Evolutionary conservation across 2,888 invertebrate species (phyloP), one percentile per base, ranked within the genome.

Genomic region (Zhuqinia jingwanae): DNA sequence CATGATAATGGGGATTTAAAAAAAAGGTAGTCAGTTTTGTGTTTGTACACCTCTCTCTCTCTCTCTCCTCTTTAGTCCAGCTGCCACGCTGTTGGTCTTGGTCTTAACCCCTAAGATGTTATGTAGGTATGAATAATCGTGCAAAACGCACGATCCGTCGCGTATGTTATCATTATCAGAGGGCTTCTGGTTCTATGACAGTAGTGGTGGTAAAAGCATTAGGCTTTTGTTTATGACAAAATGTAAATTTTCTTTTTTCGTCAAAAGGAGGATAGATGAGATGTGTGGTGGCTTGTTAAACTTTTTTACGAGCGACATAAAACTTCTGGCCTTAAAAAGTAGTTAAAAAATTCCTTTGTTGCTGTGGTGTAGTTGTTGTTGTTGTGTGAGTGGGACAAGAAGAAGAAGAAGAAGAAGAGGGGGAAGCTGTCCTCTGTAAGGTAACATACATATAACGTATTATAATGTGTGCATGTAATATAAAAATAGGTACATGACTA

Each of bases 271-370:
- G 70, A 70, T 45, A 50, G 47, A 36, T 76, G 76, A 50, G 56
- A 30, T 56, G 76, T 76, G 76, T 76, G n/a, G n/a, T n/a, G 76
- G 76, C 56, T 76, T 76, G 76, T 76, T 56, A 76, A 22, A 50
- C 56, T 36, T 27, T 76, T 76, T 76, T 76, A 76, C 58, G 76
- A 76, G 30, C 5, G n/a, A 8, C 76, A 36, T 76, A 76, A 76
- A 76, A 76, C 53, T 56, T 76, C 73, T 73, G 73, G 73, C 47
- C 73, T 73, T 73, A 73, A 50, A 73, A 73, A 50, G 73, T 50
- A 50, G 73, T 73, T 68, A 73, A 73, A 73, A n/a, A 65, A 65
- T 73, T 70, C 73, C 73, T 42, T 65, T 42, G 42, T 65, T 65
- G 42, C 17, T 20, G 8, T 20, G 20, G 10, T 13, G 36, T 60